Base-by-base conservation (phyloP, 2,113 vertebrate genomes). In the Cichladusa arquata region DNA sequence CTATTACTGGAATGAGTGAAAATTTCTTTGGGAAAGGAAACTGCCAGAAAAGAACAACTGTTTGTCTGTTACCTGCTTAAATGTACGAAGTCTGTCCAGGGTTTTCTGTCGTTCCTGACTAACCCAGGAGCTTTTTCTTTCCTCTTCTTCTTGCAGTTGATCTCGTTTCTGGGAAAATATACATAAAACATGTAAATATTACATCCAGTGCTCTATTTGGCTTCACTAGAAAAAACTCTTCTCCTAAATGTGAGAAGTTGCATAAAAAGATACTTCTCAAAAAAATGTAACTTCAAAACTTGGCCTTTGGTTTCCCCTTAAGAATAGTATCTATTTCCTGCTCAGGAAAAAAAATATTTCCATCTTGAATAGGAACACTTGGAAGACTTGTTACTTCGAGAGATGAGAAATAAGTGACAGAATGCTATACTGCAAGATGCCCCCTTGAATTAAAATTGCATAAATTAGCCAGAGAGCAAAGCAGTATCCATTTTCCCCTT, bases 51-150 rank as follows among this genome's bases (percentile, higher is more conserved):
- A 78, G 5, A 77, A 29, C 5, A 42, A 64, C 33, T 45, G 8
- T 82, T 85, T 13, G 78, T 79, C 42, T 71, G 48, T 94, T 95
- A 99, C 99, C 99, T 99, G 99, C 96, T 98, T 99, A 97, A 99
- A 99, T 65, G 98, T 99, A 87, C 99, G 98, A 38, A 99, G 99
- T 95, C 99, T 97, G 91, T 99, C 99, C 96, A 99, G 97, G 15
- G 99, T 99, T 96, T 97, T 98, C 97, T 99, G 99, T 56, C 99
- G 98, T 66, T 99, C 99, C 94, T 99, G 99, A 95, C 98, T 99
- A 96, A 99, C 98, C 97, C 98, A 98, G 69, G 97, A 98, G 50
- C 96, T 99, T 91, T 97, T 98, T 95, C 96, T 98, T 81, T 98
- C 98, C 81, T 99, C 99, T 80, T 99, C 99, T 24, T 99, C 98